Conservation (phyloP, 2,888 invertebrate genomes). For the Poecilus cupreus region DNA sequence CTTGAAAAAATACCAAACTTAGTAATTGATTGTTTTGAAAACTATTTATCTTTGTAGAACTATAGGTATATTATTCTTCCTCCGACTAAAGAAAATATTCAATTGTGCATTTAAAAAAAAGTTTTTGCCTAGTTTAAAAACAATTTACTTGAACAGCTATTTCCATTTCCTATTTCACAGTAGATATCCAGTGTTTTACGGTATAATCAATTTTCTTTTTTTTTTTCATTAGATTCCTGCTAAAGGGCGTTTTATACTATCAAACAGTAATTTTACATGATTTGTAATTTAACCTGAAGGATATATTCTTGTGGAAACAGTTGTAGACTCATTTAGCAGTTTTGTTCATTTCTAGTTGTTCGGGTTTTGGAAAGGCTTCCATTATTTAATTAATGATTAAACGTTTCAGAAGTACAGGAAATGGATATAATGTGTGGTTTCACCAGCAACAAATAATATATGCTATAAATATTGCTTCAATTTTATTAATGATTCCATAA, state of each 20-base stretch:
- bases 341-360: not conserved
- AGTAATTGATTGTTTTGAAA: too few species aligned
- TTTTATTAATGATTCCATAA: not conserved
- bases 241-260: too few species aligned
- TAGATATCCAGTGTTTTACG: too few species aligned
- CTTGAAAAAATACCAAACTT: too few species aligned
- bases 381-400: conserved; percentile 24
- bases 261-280: too few species aligned
- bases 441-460: not conserved
- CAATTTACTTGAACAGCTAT: too few species aligned
- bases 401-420: not conserved
- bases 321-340: not conserved
- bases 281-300: too few species aligned
- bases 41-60: not conserved
- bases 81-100: conserved; percentile 1
- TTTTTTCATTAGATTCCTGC: too few species aligned
- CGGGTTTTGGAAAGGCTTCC: conserved; percentile 14
- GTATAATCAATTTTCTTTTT: too few species aligned
- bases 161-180: too few species aligned
- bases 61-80: not conserved
- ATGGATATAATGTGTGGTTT: conserved; percentile 26
- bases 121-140: too few species aligned
- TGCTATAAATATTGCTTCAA: not conserved
- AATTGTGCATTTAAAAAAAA: not conserved
- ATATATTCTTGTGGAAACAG: too few species aligned